phyloP scores from a whole-genome alignment of 2,113 vertebrate genomes.

The Corythornis cristatus region DNA sequence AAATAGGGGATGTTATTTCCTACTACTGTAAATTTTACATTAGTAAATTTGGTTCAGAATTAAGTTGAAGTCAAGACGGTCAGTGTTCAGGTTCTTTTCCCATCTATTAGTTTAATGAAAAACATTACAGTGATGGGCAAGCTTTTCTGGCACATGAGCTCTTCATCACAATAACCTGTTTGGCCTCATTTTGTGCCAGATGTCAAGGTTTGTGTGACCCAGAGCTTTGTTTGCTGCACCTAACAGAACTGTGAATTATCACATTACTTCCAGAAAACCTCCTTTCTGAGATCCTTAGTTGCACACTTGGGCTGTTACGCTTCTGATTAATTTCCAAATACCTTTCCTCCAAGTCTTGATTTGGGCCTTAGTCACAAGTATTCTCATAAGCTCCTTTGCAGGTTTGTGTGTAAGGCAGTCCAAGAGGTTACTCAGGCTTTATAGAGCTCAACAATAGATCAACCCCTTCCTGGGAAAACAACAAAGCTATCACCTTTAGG shows the following conservation, averaged over 20 bases:
- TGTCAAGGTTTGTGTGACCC: not conserved
- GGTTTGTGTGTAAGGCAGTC: not conserved
- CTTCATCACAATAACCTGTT: not conserved
- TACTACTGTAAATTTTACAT: not conserved
- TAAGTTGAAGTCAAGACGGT: not conserved
- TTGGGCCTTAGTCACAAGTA: not conserved
- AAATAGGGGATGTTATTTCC: not conserved
- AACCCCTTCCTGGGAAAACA: not conserved
- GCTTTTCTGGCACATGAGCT: not conserved
- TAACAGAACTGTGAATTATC: not conserved
- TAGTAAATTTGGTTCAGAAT: not conserved
- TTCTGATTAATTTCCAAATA: not conserved
- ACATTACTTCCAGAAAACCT: not conserved
- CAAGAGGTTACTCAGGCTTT: not conserved
- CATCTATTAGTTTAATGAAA: not conserved
- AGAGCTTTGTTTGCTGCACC: not conserved
- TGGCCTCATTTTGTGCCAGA: not conserved
- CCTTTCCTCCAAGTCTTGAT: not conserved
- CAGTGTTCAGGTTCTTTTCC: not conserved
- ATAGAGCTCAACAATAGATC: not conserved
- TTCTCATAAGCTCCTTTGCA: not conserved
- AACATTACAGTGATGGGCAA: not conserved
- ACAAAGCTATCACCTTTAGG: not conserved
- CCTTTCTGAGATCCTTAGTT: not conserved
- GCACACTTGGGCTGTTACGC: not conserved